A percentile compares a stretch with the other conserved stretches of the same genome.
Evolutionary conservation across 1,140 invertebrate species (phyloP).

Genomic region (Manduca sexta): DNA sequence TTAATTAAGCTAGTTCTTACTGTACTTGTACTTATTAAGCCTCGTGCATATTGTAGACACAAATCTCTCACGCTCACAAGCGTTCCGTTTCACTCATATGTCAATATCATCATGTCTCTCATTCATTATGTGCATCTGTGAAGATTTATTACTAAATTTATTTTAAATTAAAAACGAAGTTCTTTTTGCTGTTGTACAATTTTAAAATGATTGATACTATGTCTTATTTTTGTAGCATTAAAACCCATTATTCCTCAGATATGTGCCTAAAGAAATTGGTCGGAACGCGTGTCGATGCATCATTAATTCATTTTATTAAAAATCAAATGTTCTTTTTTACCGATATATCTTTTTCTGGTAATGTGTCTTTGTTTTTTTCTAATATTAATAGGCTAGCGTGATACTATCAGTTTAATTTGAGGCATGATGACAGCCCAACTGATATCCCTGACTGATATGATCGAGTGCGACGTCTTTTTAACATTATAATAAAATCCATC

Average conservation of each 20-base stretch:
- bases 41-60: background rate
- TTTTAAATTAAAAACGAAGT: slow-evolving; percentile 5
- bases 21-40: too few relatives aligned
- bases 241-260: too few relatives aligned
- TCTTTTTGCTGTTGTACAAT: background rate
- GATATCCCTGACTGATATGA: too few relatives aligned
- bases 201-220: background rate
- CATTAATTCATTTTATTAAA: slow-evolving; percentile 7
- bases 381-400: background rate
- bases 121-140: slow-evolving; percentile 16
- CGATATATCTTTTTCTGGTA: background rate
- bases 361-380: background rate
- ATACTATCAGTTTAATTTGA: background rate
- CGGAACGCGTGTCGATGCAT: background rate
- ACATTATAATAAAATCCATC: too few relatives aligned
- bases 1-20: too few relatives aligned
- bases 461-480: too few relatives aligned
- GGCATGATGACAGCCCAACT: too few relatives aligned
- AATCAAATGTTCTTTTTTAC: slow-evolving; percentile 3
- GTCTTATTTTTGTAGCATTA: background rate
- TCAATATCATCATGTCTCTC: slow-evolving; percentile 9
- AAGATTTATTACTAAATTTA: slow-evolving; percentile 27
- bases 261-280: background rate
- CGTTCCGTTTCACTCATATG: slow-evolving; percentile 3
- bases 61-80: background rate